Conservation (phyloP, 2,888 invertebrate species). For the Hypolimnas misippus region DNA sequence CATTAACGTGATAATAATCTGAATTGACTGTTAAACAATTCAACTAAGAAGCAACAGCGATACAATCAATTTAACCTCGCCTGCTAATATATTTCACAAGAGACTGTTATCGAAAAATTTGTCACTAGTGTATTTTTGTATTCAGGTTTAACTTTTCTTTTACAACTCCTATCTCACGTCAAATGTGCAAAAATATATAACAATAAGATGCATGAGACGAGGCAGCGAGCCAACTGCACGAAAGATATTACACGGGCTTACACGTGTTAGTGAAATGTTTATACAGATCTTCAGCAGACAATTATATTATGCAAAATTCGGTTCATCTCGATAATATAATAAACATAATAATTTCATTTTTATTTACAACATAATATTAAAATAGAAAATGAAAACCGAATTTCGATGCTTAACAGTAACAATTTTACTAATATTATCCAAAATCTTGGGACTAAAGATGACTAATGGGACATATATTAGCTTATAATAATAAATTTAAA, state of each 20-base stretch:
- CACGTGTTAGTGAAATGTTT: slow-evolving; percentile 31
- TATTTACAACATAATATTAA: too few relatives aligned
- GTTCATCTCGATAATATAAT: not conserved
- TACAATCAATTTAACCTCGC: slow-evolving; percentile 15
- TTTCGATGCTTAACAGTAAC: too few relatives aligned
- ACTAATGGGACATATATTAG: too few relatives aligned
- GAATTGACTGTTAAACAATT: slow-evolving; percentile 12
- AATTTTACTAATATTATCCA: too few relatives aligned
- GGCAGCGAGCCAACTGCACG: slow-evolving; percentile 37
- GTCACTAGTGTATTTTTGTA: slow-evolving; percentile 22
- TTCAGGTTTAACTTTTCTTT: slow-evolving; percentile 22
- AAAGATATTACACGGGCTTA: slow-evolving; percentile 26
- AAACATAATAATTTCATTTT: not conserved
- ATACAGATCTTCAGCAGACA: slow-evolving; percentile 23
- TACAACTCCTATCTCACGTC: slow-evolving; percentile 21
- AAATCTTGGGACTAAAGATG: too few relatives aligned
- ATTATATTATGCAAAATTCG: slow-evolving; percentile 21
- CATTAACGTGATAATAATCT: slow-evolving; percentile 2
- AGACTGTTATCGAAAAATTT: slow-evolving; percentile 2
- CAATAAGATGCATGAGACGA: slow-evolving; percentile 32
- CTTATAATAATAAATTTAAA: not conserved
- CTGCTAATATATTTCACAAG: slow-evolving; percentile 3
- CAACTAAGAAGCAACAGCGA: not conserved
- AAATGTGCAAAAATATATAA: slow-evolving; percentile 31
- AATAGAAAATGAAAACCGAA: not conserved